phyloP scores from a whole-genome alignment of 2,113 vertebrate species.

The Isurus oxyrinchus region DNA sequence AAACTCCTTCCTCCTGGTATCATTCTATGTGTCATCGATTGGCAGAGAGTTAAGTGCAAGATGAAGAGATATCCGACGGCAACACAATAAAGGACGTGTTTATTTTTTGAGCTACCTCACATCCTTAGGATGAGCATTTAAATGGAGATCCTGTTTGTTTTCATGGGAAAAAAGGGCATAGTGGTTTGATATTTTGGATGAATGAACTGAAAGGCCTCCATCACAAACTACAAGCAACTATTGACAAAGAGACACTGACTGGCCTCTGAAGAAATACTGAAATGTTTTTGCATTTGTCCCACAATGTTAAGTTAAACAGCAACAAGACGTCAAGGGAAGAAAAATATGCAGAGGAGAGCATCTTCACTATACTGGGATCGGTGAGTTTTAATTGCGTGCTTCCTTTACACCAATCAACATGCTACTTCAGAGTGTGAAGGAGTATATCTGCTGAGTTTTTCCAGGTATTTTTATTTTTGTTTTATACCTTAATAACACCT shows the following conservation, averaged over 20 bases:
- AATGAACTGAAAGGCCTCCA: too few relatives aligned
- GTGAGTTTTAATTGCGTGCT: conserved; percentile 3
- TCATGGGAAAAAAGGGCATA: too few relatives aligned
- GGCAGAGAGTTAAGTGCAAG: too few relatives aligned
- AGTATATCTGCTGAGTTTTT: not conserved
- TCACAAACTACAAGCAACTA: not conserved
- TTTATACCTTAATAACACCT: not conserved
- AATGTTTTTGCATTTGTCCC: not conserved
- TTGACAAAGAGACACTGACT: not conserved
- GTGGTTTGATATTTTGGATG: too few relatives aligned
- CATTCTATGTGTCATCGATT: too few relatives aligned
- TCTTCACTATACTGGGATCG: not conserved
- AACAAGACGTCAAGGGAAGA: not conserved
- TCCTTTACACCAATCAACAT: conserved; percentile 3
- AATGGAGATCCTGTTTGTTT: not conserved
- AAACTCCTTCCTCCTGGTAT: too few relatives aligned
- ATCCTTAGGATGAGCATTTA: not conserved
- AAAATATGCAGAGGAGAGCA: not conserved
- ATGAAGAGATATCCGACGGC: too few relatives aligned
- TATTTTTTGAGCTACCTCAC: too few relatives aligned
- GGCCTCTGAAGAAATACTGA: not conserved
- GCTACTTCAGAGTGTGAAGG: not conserved
- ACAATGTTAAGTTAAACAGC: not conserved
- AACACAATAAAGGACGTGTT: too few relatives aligned
- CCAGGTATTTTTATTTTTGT: too few relatives aligned